Evolutionary conservation across 2,113 vertebrate species (phyloP).

Genomic region (Microcebus murinus): DNA sequence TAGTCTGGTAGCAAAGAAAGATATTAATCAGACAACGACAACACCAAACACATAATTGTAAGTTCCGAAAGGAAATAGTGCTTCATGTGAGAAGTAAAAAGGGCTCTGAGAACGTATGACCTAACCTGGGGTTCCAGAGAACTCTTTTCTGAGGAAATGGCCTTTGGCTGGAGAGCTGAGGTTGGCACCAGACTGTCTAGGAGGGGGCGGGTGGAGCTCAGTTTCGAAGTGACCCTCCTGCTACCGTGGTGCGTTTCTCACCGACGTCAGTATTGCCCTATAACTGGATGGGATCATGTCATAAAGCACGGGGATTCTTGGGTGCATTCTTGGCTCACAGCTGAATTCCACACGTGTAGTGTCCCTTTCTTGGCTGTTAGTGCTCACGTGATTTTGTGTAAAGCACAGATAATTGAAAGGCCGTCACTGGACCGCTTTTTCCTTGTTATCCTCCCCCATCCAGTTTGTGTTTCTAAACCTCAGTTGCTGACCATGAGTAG

Average conservation of each 20-base stretch:
- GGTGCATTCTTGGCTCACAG: not conserved
- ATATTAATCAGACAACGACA: not conserved
- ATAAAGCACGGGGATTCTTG: not conserved
- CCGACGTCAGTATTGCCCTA: fast-evolving
- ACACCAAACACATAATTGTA: not conserved
- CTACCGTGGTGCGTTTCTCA: not conserved
- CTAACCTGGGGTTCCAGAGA: not conserved
- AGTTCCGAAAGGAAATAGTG: not conserved
- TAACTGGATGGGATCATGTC: not conserved
- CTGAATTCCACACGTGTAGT: not conserved
- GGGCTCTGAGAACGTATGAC: not conserved
- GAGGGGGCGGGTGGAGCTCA: not conserved
- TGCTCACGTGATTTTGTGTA: not conserved
- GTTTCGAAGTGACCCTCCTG: not conserved
- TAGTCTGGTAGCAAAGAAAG: not conserved
- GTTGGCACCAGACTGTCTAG: not conserved
- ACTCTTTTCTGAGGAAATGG: not conserved
- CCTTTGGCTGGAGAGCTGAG: not conserved
- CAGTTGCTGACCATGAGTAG: not conserved
- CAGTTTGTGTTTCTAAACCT: slow-evolving; percentile 17
- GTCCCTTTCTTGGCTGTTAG: not conserved
- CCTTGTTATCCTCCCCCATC: not conserved
- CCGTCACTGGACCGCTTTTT: not conserved
- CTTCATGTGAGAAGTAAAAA: not conserved
- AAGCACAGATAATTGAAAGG: not conserved